phyloP scores from a whole-genome alignment of 2,797 vertebrate species.

The Chlorospingus flavigularis region DNA sequence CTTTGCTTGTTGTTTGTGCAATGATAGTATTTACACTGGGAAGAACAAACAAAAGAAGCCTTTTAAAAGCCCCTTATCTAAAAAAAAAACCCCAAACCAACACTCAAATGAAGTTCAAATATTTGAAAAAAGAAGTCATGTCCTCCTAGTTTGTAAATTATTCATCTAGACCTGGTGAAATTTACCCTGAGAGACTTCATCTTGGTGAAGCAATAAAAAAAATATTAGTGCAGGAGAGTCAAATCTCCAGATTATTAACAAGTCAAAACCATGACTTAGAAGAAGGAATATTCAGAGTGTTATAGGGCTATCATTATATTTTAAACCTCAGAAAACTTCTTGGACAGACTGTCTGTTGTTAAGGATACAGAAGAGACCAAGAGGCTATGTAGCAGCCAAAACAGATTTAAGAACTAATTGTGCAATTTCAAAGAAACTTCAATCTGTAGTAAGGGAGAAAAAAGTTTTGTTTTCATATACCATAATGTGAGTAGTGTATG shows the following conservation, averaged over 20 bases:
- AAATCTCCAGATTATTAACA: not conserved
- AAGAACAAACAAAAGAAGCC: not conserved
- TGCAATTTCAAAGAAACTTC: not conserved
- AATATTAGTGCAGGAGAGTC: not conserved
- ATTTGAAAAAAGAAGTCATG: not conserved
- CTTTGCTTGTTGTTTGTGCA: not conserved
- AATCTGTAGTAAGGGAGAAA: not conserved
- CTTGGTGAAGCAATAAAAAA: not conserved
- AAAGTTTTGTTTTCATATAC: not conserved
- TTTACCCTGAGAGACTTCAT: not conserved
- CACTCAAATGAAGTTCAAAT: not conserved
- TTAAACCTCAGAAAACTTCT: not conserved
- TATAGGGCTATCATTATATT: not conserved
- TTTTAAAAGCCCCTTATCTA: not conserved
- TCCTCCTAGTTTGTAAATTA: not conserved
- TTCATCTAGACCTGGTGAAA: not conserved
- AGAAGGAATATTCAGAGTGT: not conserved
- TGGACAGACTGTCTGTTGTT: not conserved
- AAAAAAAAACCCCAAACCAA: not conserved
- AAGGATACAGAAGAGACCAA: not conserved
- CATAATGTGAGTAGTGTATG: not conserved
- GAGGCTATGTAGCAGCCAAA: not conserved
- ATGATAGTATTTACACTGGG: not conserved
- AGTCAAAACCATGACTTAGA: not conserved
- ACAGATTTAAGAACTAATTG: not conserved